phyloP scores from a whole-genome alignment of 2,113 vertebrate species.

The Himantopus leucocephalus region DNA sequence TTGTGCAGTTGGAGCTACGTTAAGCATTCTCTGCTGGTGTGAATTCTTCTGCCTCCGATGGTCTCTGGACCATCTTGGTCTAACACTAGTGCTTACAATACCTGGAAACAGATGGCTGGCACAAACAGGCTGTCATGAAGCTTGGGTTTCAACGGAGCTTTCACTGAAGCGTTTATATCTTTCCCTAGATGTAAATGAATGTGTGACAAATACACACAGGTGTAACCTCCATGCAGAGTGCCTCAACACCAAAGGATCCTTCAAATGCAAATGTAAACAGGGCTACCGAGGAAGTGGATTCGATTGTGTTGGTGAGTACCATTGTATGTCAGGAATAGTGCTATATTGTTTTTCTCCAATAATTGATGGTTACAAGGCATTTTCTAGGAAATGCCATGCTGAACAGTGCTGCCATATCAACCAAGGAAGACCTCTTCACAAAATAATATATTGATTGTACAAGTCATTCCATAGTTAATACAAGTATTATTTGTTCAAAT shows the following conservation, averaged over 20 bases:
- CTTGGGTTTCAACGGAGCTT: background rate
- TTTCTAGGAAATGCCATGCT: background rate
- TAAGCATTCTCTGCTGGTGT: background rate
- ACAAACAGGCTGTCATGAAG: background rate
- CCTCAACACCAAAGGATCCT: constrained; percentile 88
- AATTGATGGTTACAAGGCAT: background rate
- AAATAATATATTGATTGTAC: background rate
- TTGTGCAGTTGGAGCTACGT: background rate
- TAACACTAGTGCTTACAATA: background rate
- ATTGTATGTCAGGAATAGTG: background rate
- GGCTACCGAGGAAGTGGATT: constrained; percentile 89
- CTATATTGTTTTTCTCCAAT: background rate
- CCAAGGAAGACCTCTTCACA: background rate
- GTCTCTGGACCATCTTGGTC: background rate
- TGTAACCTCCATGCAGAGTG: constrained; percentile 89
- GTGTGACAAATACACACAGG: constrained; percentile 74
- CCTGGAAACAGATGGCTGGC: background rate
- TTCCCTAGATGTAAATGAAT: constrained; percentile 90
- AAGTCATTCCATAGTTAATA: background rate
- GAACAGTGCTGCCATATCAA: background rate
- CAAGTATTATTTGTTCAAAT: background rate
- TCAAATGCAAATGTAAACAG: constrained; percentile 90
- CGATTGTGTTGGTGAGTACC: constrained; percentile 86
- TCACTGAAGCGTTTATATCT: background rate
- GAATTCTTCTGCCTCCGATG: background rate